These are phyloP conservation scores for Phalacrocorax brasilianus DNA, from an alignment of 2,113 vertebrate genomes.

Conservation along the genomic window DNA sequence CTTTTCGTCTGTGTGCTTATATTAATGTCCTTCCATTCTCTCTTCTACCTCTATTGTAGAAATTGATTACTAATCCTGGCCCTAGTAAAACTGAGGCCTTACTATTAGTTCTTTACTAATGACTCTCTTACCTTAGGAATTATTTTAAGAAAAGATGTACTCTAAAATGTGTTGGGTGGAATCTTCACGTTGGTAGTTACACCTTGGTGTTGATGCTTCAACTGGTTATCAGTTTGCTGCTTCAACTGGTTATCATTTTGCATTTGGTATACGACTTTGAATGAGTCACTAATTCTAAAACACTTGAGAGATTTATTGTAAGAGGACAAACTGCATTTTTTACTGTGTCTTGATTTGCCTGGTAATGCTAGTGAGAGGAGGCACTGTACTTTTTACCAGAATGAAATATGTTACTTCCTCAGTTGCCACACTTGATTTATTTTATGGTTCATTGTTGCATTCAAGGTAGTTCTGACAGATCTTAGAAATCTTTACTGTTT, in stretches of 20 bases:
- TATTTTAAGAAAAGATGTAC: background rate
- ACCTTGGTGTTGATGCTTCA: background rate
- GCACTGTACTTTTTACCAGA: background rate
- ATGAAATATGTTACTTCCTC: background rate
- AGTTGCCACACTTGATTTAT: background rate
- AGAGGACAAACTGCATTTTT: background rate
- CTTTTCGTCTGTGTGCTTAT: background rate
- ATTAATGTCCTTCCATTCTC: background rate
- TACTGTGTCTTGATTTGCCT: background rate
- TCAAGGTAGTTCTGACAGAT: background rate
- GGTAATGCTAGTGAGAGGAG: background rate
- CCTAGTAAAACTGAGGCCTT: background rate
- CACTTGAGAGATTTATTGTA: background rate
- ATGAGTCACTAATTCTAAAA: background rate
- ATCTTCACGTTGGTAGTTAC: background rate
- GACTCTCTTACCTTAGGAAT: background rate
- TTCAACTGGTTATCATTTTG: background rate
- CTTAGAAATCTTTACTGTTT: background rate
- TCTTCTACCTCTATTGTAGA: background rate
- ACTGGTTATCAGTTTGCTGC: background rate
- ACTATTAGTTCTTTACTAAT: background rate
- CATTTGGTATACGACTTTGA: background rate
- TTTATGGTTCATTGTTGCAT: background rate
- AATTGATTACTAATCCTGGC: background rate
- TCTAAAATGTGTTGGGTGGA: background rate